phyloP scores from a whole-genome alignment of 2,888 invertebrate species.

The Cosmorhoe ocellata region DNA sequence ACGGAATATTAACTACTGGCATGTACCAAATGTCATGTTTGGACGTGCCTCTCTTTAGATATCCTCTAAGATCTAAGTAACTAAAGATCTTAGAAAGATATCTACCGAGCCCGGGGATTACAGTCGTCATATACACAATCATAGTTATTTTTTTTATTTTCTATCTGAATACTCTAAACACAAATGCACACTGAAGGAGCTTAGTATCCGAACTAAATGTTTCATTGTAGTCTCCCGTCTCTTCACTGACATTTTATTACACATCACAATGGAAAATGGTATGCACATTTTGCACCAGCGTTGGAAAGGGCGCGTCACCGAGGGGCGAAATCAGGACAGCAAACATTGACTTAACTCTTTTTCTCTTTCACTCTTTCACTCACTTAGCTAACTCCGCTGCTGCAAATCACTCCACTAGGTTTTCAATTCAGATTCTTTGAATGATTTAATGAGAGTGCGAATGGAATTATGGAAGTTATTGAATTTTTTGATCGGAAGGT shows the following conservation, averaged over 20 bases:
- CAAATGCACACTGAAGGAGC: constrained; percentile 10
- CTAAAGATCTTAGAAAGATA: too few relatives aligned
- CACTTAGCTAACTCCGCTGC: constrained; percentile 73
- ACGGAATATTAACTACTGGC: too few relatives aligned
- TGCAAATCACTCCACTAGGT: constrained; percentile 74
- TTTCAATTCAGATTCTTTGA: constrained; percentile 62
- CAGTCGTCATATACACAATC: too few relatives aligned
- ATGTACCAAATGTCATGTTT: too few relatives aligned
- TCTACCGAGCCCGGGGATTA: too few relatives aligned
- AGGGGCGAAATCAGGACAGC: constrained; percentile 74
- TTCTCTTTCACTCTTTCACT: constrained; percentile 79
- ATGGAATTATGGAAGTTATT: constrained; percentile 19
- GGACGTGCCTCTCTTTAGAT: too few relatives aligned
- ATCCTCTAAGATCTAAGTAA: too few relatives aligned
- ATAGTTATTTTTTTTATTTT: not conserved
- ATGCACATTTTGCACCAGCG: constrained; percentile 50
- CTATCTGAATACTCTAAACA: not conserved
- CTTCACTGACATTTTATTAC: constrained; percentile 27
- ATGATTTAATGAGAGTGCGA: constrained; percentile 52
- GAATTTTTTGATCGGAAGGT: constrained; percentile 17
- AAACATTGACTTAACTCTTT: constrained; percentile 81
- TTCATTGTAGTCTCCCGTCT: constrained; percentile 8
- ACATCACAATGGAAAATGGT: constrained; percentile 39
- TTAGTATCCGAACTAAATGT: constrained; percentile 22
- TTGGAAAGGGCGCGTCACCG: constrained; percentile 55